Evolutionary conservation across 2,113 vertebrate genomes (phyloP).

Genomic region (Parus major): DNA sequence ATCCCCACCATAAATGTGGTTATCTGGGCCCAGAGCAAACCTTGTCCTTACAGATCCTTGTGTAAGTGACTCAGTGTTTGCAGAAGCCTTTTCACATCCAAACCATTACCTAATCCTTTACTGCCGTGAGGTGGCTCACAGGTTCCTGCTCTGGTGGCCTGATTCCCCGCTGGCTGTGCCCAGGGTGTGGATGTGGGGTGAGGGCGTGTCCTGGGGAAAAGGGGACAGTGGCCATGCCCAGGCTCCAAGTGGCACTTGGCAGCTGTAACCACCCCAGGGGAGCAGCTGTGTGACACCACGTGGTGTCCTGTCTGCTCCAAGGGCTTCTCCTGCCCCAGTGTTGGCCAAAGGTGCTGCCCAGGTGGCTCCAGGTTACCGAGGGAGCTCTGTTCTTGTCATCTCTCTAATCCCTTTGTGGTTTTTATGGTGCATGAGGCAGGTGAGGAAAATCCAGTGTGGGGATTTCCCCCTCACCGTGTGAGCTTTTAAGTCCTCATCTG

Average conservation of each 20-base stretch:
- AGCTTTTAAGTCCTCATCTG: not conserved
- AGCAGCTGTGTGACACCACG: fast-evolving
- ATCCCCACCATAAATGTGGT: not conserved
- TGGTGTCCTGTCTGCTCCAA: not conserved
- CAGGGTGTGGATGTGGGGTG: not conserved
- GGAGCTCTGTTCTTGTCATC: not conserved
- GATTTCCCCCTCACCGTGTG: not conserved
- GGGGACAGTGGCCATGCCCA: not conserved
- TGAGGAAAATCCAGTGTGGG: not conserved
- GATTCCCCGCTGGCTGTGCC: fast-evolving
- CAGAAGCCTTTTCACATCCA: not conserved
- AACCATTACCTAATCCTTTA: not conserved
- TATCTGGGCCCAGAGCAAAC: not conserved
- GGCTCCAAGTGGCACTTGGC: not conserved
- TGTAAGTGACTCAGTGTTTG: slow-evolving; percentile 14
- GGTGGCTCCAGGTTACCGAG: not conserved
- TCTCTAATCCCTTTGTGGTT: not conserved
- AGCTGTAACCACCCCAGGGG: not conserved
- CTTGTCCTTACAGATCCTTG: not conserved
- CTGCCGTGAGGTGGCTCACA: not conserved
- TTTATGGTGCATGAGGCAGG: fast-evolving
- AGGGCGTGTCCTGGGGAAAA: fast-evolving
- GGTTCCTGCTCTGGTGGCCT: not conserved
- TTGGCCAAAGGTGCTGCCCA: not conserved
- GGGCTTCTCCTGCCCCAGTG: not conserved